These are phyloP conservation scores for Pyrrhosoma nymphula DNA, from an alignment of 2,888 invertebrate genomes.

Conservation along the genomic window DNA sequence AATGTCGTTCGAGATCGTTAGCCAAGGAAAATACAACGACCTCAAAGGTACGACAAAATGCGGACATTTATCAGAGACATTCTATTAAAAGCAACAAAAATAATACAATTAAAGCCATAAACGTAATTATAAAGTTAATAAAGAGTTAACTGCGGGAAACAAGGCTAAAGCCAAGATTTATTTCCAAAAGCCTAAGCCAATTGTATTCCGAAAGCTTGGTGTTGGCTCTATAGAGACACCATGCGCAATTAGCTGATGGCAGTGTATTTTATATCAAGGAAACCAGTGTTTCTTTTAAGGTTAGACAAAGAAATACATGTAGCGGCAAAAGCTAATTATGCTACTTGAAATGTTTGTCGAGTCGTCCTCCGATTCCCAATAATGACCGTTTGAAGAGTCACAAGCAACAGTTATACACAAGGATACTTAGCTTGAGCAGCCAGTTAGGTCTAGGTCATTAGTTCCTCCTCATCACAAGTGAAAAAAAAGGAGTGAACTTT, in stretches of 20 bases:
- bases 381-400: too few relatives aligned
- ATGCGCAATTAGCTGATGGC: neutral
- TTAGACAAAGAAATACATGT: neutral
- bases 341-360: neutral
- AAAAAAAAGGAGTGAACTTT: neutral
- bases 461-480: neutral
- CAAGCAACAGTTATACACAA: neutral
- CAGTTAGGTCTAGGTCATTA: neutral
- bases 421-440: neutral
- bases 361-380: too few relatives aligned
- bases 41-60: neutral
- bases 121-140: too few relatives aligned
- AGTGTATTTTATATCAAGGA: neutral
- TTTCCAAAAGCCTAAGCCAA: neutral
- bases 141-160: neutral
- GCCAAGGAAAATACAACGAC: neutral
- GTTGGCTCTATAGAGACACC: too few relatives aligned
- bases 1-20: conserved; percentile 13
- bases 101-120: too few relatives aligned
- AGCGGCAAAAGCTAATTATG: neutral
- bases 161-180: neutral
- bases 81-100: neutral
- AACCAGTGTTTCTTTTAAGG: neutral
- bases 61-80: neutral
- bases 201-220: neutral